Evolutionary conservation across 2,888 invertebrate genomes (phyloP), one percentile per base, ranked within the genome.

Genomic region (Adineta ricciae): DNA sequence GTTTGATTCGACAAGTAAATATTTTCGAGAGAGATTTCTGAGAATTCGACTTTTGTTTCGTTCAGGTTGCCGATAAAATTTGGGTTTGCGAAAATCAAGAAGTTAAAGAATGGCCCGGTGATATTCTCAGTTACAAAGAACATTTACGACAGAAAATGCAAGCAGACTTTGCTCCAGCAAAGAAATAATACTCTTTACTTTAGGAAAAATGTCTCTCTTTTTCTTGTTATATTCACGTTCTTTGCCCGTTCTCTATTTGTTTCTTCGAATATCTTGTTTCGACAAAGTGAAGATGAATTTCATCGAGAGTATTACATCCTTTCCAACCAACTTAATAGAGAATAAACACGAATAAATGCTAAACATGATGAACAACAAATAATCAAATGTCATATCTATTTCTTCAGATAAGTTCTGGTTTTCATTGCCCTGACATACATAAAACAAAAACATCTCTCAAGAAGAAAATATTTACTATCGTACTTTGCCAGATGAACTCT

Each of bases 51-150:
- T 52, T 38, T 78, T 8, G 49, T 52, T 64, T n/a, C 11, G 2
- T 84, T 78, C 83, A 97, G 97, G 98, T 99, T 52, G 98, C 98
- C 19, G 94, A 99, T 90, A 96, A 97, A 91, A 98, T 99, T 90
- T 99, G 98, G 99, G 94, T 99, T 82, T 99, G 99, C 91, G 97
- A 98, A 91, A 95, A 99, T 87, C 95, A 94, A 88, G 94, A 94
- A 8, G 94, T 96, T 85, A 97, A 96, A 46, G 97, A 97, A 91
- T 99, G 98, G 97, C 93, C 95, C 88, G 97, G 97, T 27, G 95
- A 94, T 89, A 99, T 99, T 92, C 93, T 95, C 88, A 93, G 94
- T 86, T 99, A 98, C 92, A 99, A 99, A 92, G 95, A 96, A 89
- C 94, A 95, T 90, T 93, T 99, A 54, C 54, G 83, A 49, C 84